Base-by-base conservation (phyloP, 2,113 vertebrate species). In the Pterocles burchelli region DNA sequence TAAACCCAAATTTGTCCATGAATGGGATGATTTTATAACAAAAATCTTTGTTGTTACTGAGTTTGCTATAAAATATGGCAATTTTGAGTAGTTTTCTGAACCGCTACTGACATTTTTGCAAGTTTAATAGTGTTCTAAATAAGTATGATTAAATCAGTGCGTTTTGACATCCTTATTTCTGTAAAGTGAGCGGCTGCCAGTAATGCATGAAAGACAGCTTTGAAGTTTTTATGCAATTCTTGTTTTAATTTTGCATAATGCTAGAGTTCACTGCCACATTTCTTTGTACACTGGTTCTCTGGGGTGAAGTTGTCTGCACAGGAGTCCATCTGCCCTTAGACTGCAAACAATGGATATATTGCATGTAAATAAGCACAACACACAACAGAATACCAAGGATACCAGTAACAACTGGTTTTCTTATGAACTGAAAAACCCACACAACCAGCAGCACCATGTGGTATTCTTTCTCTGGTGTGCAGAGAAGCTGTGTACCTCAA, bases 241-340 rank as follows among this genome's bases (percentile, higher is more conserved):
- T 55, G 6, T n/a, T 85, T 57, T 38, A 63, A 29, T 68, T 91
- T 78, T 72, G 33, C 15, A 2, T 67, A 45, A 61, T 31, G n/a
- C 3, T 48, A 16, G 26, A 75, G 61, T 5, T 72, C 10, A 74
- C 14, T 77, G 17, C 43, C n/a, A 10, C 5, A 26, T 3, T 5
- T 2, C 14, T 75, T 89, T 49, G 17, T 62, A 22, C 0, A 0
- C 33, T 29, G 7, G 4, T 38, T 76, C 54, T 80, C 16, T 85
- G 62, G 10, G 9, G 3, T 68, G 28, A 86, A 74, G 22, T 4
- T 66, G 12, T 41, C 45, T 75, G 24, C 22, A 72, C 34, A 46
- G 31, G 16, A 81, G n/a, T 63, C 57, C 0, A 0, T 67, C 43
- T 74, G 31, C 14, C 61, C 28, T 68, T 51, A 79, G 65, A 71